phyloP scores from a whole-genome alignment of 2,113 vertebrate species.

The Cercocebus atys region DNA sequence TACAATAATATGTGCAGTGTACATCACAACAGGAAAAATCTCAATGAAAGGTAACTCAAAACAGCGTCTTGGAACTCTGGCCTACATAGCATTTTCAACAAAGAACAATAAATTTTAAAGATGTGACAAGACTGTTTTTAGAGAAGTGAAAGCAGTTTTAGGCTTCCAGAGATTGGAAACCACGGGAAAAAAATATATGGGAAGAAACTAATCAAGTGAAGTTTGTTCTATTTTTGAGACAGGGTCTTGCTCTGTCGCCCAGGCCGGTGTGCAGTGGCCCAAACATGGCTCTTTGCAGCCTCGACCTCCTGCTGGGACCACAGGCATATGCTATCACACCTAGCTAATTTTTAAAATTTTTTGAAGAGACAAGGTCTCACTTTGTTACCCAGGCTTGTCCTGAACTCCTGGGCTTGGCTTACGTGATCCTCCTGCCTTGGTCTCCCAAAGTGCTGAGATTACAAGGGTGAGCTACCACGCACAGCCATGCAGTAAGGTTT shows the following conservation, averaged over 20 bases:
- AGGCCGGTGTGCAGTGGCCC: no score
- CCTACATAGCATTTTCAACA: neutral
- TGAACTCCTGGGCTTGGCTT: no score
- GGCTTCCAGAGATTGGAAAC: neutral
- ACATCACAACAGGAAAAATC: neutral
- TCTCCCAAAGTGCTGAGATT: no score
- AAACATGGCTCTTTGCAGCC: no score
- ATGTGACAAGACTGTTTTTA: neutral
- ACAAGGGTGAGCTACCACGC: no score
- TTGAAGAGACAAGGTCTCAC: no score
- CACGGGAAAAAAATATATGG: neutral
- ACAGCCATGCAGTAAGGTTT: neutral
- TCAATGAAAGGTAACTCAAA: neutral
- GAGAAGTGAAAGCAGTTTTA: neutral
- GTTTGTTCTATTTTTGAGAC: neutral
- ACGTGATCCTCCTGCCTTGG: no score
- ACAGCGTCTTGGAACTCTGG: neutral
- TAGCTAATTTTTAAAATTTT: no score
- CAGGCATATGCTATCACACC: no score
- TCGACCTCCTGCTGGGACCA: no score
- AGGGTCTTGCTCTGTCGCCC: no score
- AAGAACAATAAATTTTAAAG: neutral
- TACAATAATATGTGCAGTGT: neutral
- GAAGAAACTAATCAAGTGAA: neutral
- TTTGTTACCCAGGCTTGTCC: no score